Evolutionary conservation across 1,140 invertebrate species (phyloP), one percentile per base, ranked within the genome.

Genomic region (Lasioglossum baleicum): DNA sequence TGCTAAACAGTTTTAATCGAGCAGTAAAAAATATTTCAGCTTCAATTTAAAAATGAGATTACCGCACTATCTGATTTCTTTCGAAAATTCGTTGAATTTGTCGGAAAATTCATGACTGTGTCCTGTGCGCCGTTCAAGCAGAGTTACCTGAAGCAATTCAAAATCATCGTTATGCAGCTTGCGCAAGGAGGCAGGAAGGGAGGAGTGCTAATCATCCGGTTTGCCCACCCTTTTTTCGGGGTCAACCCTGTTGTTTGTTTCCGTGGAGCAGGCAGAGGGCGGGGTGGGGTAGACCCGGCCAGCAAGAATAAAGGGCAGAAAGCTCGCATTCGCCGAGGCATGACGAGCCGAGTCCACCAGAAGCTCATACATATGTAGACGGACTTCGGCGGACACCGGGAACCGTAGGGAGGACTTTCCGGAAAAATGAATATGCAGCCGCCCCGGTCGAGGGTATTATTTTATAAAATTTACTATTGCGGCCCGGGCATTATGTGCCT

Each of bases 341-440:
- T 90, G 85, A 91, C 90, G 86, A 77, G n/a, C 74, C 35, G 78
- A 68, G 88, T 88, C 84, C 89, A 88, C 80, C 83, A 90, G 86
- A 91, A 89, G 88, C 90, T 91, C 90, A 91, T 91, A 88, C 90
- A 91, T 91, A 91, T 91, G 90, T 89, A 91, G 89, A 77, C 71
- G 75, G 17, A 80, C 74, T 80, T 69, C 56, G 58, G 51, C 76
- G 81, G 73, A 61, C 83, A 80, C 65, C 65, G 65, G 79, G 60
- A 48, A 72, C 74, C 64, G 65, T 42, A 51, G 86, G 81, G 82
- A 87, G 81, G 85, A 83, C 86, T 85, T 88, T 88, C 88, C 89
- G 89, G 88, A 91, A 91, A 91, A 91, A 91, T 91, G 89, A 91
- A 91, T 91, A 91, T 91, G 90, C 90, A 91, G 83, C 83, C 82